Evolutionary conservation across 2,888 invertebrate genomes (phyloP).

Genomic region (Ceriagrion tenellum): DNA sequence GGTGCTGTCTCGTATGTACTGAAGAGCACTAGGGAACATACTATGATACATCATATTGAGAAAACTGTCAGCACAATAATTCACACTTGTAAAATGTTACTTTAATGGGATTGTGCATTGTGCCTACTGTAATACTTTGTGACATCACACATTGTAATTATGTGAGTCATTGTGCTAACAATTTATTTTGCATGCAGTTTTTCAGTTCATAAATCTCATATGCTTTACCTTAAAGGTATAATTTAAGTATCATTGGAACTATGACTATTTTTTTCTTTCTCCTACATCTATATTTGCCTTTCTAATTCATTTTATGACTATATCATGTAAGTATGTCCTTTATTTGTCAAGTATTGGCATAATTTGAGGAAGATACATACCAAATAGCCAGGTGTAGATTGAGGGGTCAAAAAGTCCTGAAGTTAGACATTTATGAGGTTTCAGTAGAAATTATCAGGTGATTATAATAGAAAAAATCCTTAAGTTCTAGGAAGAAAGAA

Average conservation of each 20-base stretch:
- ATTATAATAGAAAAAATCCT: too few relatives aligned
- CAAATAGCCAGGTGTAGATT: too few relatives aligned
- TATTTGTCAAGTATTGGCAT: too few relatives aligned
- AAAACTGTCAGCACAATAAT: slow-evolving; percentile 15
- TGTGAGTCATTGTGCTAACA: slow-evolving; percentile 19
- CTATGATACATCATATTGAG: background rate
- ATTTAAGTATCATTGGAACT: background rate
- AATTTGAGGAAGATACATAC: too few relatives aligned
- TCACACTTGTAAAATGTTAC: background rate
- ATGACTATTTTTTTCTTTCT: background rate
- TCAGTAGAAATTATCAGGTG: too few relatives aligned
- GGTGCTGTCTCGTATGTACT: slow-evolving; percentile 89
- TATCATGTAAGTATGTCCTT: too few relatives aligned
- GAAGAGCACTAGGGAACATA: slow-evolving; percentile 56
- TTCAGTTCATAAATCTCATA: background rate
- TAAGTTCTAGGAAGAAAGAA: too few relatives aligned
- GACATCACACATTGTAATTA: background rate
- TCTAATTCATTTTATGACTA: too few relatives aligned
- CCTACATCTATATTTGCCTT: too few relatives aligned
- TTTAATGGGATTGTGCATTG: background rate
- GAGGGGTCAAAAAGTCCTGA: too few relatives aligned
- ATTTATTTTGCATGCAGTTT: slow-evolving; percentile 13
- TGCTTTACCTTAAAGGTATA: background rate
- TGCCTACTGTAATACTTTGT: background rate
- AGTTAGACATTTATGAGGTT: too few relatives aligned